These are phyloP conservation scores for Thalassarche chlororhynchos DNA, from an alignment of 2,113 vertebrate species.

Conservation along the genomic window DNA sequence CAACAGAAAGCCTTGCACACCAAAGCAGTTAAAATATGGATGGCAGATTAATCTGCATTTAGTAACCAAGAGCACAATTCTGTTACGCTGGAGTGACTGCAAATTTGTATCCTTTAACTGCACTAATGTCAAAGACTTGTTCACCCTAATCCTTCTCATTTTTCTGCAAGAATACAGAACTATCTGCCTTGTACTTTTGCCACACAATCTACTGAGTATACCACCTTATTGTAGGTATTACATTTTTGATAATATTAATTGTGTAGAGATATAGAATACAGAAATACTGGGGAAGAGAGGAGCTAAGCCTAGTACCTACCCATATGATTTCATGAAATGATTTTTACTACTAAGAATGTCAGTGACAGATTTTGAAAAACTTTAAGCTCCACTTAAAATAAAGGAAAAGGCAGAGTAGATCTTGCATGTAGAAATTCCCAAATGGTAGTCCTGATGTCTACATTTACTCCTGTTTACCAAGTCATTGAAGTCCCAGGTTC, in stretches of 20 bases:
- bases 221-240: not conserved
- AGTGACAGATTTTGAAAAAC: not conserved
- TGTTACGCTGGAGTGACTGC: not conserved
- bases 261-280: not conserved
- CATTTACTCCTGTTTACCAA: not conserved
- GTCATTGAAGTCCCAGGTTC: not conserved
- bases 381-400: not conserved
- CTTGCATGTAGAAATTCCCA: not conserved
- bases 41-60: not conserved
- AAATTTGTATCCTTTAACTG: not conserved
- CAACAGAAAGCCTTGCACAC: not conserved
- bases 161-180: not conserved
- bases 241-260: not conserved
- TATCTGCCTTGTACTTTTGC: not conserved
- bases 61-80: not conserved
- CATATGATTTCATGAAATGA: accelerated
- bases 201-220: not conserved
- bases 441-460: not conserved
- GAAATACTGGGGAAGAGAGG: not conserved
- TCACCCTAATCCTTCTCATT: not conserved
- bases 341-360: not conserved
- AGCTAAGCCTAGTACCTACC: not conserved
- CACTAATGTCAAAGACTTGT: not conserved
- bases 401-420: not conserved
- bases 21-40: not conserved